Evolutionary conservation across 2,888 invertebrate genomes (phyloP).

Genomic region (Druceiella hillmani): DNA sequence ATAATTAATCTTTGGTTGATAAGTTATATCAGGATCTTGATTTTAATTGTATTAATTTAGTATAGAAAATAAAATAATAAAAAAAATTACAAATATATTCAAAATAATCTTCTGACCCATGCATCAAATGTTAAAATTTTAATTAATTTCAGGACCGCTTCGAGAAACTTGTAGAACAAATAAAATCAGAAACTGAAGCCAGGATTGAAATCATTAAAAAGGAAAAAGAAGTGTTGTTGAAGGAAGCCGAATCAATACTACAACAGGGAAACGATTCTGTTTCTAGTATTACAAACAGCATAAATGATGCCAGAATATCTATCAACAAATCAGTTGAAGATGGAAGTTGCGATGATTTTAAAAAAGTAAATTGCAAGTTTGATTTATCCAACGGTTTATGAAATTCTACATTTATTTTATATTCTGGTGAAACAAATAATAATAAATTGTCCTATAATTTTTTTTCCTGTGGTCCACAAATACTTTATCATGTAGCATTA

Average conservation of each 20-base stretch:
- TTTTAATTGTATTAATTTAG: no score
- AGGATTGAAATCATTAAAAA: conserved; percentile 47
- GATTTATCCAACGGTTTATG: no score
- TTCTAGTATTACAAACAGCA: conserved; percentile 39
- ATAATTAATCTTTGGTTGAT: no score
- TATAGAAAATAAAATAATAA: background rate
- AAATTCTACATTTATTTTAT: no score
- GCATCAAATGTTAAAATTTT: background rate
- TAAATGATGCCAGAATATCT: conserved; percentile 41
- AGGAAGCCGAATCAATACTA: conserved; percentile 39
- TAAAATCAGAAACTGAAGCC: conserved; percentile 46
- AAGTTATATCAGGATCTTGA: no score
- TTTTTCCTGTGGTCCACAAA: no score
- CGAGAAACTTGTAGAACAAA: conserved; percentile 47
- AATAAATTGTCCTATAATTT: no score
- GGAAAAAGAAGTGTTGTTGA: conserved; percentile 38
- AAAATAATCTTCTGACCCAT: background rate
- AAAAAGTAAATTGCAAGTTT: no score
- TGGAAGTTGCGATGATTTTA: no score
- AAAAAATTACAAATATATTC: background rate
- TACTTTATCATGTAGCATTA: no score
- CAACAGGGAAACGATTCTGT: conserved; percentile 41
- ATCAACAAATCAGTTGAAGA: conserved; percentile 35
- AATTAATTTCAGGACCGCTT: conserved; percentile 40
- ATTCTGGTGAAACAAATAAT: no score